Percentiles rank a stretch among this genome's conserved stretches.
Conservation (phyloP, 2,113 vertebrate species). For the Bos indicus region DNA sequence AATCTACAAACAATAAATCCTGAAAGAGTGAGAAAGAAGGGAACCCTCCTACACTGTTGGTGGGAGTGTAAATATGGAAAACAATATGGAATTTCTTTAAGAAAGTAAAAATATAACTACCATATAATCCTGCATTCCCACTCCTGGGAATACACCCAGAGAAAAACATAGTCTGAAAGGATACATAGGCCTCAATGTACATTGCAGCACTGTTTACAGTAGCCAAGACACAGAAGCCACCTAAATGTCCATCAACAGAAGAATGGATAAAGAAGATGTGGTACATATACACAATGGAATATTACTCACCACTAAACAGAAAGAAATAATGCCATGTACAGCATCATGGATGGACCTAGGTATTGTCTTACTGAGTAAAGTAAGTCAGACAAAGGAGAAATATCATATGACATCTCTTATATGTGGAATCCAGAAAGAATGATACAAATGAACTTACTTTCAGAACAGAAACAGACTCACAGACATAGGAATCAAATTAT, state of each 20-base stretch:
- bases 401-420: background rate
- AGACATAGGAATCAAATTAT: background rate
- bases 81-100: background rate
- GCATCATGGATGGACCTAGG: background rate
- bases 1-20: background rate
- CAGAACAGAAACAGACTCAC: background rate
- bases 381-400: background rate
- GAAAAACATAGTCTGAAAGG: background rate
- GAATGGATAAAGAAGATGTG: background rate
- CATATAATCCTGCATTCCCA: background rate
- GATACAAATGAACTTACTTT: background rate
- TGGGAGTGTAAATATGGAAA: background rate
- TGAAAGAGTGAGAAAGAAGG: background rate
- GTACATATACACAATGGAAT: background rate
- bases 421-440: background rate
- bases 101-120: background rate
- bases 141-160: background rate
- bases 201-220: background rate
- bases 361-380: background rate
- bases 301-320: background rate
- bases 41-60: background rate
- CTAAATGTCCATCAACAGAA: background rate
- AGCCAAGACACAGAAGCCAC: background rate
- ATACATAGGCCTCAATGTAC: background rate
- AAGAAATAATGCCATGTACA: background rate